A percentile compares a stretch with the other conserved stretches of the same genome.
Evolutionary conservation across 2,113 vertebrate species (phyloP).

Genomic region (Rattus norvegicus): DNA sequence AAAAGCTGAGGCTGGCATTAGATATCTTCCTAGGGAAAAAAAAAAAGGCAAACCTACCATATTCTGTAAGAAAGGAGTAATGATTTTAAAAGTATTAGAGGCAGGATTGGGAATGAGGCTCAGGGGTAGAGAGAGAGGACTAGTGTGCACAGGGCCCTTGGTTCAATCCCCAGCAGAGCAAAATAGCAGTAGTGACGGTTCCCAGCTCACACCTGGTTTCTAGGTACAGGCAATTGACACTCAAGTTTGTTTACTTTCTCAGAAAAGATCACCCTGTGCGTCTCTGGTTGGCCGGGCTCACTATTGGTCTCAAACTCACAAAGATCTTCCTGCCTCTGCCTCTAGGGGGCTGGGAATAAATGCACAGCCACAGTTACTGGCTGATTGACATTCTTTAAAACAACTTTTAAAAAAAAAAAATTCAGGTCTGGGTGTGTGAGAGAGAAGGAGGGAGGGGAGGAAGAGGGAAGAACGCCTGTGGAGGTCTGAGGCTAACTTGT

Average conservation of each 20-base stretch:
- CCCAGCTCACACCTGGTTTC: neutral
- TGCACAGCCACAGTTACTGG: neutral
- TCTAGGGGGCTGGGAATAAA: neutral
- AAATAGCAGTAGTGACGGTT: neutral
- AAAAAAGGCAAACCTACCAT: neutral
- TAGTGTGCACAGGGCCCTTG: neutral
- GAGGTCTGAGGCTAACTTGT: neutral
- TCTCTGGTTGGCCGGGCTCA: neutral
- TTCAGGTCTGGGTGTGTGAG: neutral
- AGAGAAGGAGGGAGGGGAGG: neutral
- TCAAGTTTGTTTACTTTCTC: neutral
- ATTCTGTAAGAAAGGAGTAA: neutral
- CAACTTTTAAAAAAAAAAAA: neutral
- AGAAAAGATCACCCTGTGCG: neutral
- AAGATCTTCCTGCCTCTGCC: neutral
- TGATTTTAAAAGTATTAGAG: neutral
- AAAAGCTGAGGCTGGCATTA: neutral
- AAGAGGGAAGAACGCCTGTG: neutral
- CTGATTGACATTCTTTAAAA: neutral
- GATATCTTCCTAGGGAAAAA: neutral
- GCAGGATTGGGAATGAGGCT: neutral
- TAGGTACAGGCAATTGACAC: neutral
- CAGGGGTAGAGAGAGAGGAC: neutral
- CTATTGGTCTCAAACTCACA: neutral
- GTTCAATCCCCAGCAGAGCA: neutral